Conservation (phyloP, 1,140 invertebrate genomes). For the Chironomus striatipennis region DNA sequence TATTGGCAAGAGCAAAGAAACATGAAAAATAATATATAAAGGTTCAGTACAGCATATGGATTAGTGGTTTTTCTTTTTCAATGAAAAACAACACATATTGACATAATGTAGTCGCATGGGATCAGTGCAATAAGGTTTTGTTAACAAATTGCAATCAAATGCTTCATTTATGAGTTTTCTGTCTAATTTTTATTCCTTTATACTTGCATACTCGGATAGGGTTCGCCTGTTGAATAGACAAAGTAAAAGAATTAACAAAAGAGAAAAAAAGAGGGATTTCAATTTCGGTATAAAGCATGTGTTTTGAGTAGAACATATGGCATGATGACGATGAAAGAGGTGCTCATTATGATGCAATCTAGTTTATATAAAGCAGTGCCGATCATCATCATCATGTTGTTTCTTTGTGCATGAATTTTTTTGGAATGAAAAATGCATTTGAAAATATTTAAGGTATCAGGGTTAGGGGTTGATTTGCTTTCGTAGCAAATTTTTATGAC, state of each 20-base stretch:
- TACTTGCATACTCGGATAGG: background rate
- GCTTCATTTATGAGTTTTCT: constrained; percentile 3
- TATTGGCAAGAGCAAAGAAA: too few species aligned
- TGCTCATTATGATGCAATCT: constrained; percentile 7
- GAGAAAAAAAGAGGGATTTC: background rate
- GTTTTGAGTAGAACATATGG: constrained; percentile 10
- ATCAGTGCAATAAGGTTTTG: too few species aligned
- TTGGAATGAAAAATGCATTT: too few species aligned
- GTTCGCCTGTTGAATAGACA: background rate
- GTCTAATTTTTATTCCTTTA: background rate
- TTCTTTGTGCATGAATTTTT: too few species aligned
- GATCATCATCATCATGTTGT: too few species aligned
- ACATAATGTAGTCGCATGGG: background rate
- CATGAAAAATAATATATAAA: too few species aligned
- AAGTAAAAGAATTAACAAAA: background rate
- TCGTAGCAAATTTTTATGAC: too few species aligned
- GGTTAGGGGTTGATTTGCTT: too few species aligned
- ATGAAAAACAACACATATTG: background rate
- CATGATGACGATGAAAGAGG: background rate
- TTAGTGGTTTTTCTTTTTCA: background rate
- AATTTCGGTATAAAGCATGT: background rate
- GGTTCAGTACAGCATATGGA: too few species aligned
- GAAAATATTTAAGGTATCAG: too few species aligned
- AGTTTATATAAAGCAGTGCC: background rate
- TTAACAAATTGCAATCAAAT: constrained; percentile 6